Percentiles rank a stretch among this genome's conserved stretches.
These are phyloP conservation scores for Microcebus griseorufus DNA, from an alignment of 2,113 vertebrate genomes.

Conservation along the genomic window DNA sequence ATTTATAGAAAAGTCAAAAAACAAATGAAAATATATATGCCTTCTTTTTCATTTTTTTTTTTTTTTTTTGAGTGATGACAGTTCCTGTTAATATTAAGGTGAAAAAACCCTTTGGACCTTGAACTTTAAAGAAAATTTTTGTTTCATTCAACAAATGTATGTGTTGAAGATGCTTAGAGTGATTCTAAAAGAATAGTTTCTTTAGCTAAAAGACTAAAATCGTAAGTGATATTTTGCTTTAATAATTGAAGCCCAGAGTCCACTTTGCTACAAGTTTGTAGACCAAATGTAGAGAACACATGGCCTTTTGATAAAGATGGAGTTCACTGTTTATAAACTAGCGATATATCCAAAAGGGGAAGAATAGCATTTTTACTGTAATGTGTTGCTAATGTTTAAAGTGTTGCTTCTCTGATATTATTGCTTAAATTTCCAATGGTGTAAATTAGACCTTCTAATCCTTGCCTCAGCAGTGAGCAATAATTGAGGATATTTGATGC, in stretches of 20 bases:
- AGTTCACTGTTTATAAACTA: neutral
- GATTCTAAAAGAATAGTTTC: neutral
- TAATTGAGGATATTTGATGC: slow-evolving; percentile 64
- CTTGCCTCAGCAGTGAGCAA: slow-evolving; percentile 48
- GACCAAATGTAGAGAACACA: neutral
- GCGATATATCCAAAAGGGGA: neutral
- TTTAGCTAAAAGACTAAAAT: neutral
- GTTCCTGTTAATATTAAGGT: neutral
- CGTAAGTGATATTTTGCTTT: slow-evolving; percentile 11
- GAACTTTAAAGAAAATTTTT: slow-evolving; percentile 40
- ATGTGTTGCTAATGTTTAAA: slow-evolving; percentile 48
- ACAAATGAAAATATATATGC: neutral
- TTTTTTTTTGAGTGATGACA: neutral
- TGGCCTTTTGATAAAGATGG: slow-evolving; percentile 30
- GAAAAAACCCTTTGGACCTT: neutral
- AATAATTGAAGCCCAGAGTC: neutral
- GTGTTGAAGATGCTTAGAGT: neutral
- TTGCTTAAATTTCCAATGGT: slow-evolving; percentile 56
- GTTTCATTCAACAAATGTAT: slow-evolving; percentile 29
- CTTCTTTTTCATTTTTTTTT: neutral
- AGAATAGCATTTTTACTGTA: neutral
- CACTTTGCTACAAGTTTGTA: slow-evolving; percentile 23
- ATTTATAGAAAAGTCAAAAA: slow-evolving; percentile 15
- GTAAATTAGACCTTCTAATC: slow-evolving; percentile 66
- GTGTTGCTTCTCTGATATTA: slow-evolving; percentile 49